Evolutionary conservation across 64 coral and sea anemone species (phyloP).

Genomic region (Montipora capricornis): DNA sequence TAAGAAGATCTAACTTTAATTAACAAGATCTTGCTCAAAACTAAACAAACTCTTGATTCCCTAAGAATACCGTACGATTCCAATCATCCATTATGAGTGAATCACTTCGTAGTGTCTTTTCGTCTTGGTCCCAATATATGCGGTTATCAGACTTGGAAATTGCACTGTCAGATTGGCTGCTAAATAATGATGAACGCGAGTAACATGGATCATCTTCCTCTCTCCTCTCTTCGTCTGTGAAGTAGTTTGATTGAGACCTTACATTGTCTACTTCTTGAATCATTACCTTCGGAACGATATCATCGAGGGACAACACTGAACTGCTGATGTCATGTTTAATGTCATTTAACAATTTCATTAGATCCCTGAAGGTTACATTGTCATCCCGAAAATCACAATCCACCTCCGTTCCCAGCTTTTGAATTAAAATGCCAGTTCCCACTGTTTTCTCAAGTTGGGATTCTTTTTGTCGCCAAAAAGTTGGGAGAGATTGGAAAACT

Average conservation of each 20-base stretch:
- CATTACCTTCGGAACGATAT: constrained; percentile 21
- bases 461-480: not conserved
- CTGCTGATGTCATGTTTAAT: constrained; percentile 18
- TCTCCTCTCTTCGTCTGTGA: not conserved
- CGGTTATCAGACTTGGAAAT: not conserved
- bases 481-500: constrained; percentile 13
- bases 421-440: not conserved
- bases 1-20: too few relatives aligned
- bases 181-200: constrained; percentile 37
- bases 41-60: not conserved
- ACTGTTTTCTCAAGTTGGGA: not conserved
- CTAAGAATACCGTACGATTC: not conserved
- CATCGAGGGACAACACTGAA: constrained; percentile 32
- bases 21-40: not conserved
- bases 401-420: not conserved
- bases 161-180: not conserved
- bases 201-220: not conserved
- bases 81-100: not conserved
- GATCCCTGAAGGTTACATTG: constrained; percentile 12
- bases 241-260: not conserved
- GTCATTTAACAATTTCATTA: not conserved
- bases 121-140: not conserved
- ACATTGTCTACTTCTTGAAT: not conserved
- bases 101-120: not conserved
- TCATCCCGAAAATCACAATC: not conserved